These are phyloP conservation scores for Heterotis niloticus DNA, from an alignment of 2,113 vertebrate genomes.

Conservation along the genomic window DNA sequence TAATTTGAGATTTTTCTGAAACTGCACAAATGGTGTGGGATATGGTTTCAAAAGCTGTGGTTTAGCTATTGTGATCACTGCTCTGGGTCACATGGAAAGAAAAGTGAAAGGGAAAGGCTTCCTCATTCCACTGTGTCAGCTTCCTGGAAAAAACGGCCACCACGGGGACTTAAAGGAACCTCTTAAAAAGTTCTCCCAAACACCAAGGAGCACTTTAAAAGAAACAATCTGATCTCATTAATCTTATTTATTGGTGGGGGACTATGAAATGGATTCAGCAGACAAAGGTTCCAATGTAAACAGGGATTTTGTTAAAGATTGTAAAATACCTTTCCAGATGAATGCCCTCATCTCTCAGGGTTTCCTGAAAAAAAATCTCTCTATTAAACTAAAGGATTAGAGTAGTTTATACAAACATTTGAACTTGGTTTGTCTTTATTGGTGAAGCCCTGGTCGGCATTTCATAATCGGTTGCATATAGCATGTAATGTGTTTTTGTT, in stretches of 20 bases:
- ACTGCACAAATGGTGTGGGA: background rate
- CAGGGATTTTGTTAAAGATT: conserved; percentile 19
- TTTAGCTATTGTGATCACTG: background rate
- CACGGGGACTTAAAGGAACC: conserved; percentile 9
- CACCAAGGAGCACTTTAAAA: conserved; percentile 24
- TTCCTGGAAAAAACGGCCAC: conserved; percentile 5
- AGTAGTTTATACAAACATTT: conserved; percentile 15
- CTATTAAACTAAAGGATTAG: conserved; percentile 19
- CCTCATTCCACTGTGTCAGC: conserved; percentile 6
- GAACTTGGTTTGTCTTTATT: conserved; percentile 7
- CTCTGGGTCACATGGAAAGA: background rate
- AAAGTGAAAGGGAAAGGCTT: background rate
- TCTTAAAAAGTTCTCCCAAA: conserved; percentile 19
- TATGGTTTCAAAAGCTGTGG: background rate
- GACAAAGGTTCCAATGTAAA: conserved; percentile 12
- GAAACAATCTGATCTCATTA: conserved; percentile 26
- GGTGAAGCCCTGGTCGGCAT: conserved; percentile 6
- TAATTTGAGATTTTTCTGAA: background rate
- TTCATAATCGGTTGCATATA: conserved; percentile 1
- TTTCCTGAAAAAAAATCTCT: conserved; percentile 19
- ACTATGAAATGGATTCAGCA: conserved; percentile 25
- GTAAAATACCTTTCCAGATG: conserved; percentile 22
- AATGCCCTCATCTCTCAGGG: conserved; percentile 16
- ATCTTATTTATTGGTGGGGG: conserved; percentile 27
- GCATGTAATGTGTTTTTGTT: conserved; percentile 17